Conservation (phyloP, 1,140 invertebrate species). For the Phymastichus coffea region DNA sequence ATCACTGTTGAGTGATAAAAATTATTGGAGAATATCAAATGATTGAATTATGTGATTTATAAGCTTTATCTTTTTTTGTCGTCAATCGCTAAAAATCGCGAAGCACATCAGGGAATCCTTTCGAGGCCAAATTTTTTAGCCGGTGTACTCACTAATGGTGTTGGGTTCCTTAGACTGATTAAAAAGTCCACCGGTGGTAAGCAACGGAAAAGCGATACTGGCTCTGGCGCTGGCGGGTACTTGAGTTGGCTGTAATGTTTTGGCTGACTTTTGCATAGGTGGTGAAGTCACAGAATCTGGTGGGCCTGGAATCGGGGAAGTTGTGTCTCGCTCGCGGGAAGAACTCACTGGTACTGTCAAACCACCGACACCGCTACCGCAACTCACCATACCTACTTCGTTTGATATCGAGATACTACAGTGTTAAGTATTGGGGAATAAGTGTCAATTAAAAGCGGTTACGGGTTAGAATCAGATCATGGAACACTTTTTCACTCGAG, state of each 20-base stretch:
- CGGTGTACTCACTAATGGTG: constrained; percentile 49
- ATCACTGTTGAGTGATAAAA: too few relatives aligned
- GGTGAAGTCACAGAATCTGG: constrained; percentile 51
- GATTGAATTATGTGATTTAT: too few relatives aligned
- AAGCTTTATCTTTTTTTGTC: too few relatives aligned
- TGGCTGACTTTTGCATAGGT: constrained; percentile 48
- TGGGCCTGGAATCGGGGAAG: constrained; percentile 45
- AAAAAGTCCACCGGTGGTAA: constrained; percentile 57
- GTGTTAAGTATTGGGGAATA: too few relatives aligned
- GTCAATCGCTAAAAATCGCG: too few relatives aligned
- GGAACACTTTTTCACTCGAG: too few relatives aligned
- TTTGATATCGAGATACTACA: constrained; percentile 21
- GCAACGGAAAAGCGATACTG: constrained; percentile 75
- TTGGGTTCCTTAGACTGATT: constrained; percentile 51
- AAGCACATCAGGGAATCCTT: too few relatives aligned
- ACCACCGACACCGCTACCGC: constrained; percentile 52
- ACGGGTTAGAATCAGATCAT: too few relatives aligned
- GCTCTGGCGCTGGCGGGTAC: constrained; percentile 70
- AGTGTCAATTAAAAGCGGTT: too few relatives aligned
- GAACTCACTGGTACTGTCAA: constrained; percentile 53
- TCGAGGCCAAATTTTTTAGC: too few relatives aligned
- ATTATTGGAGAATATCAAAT: too few relatives aligned
- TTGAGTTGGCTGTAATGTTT: constrained; percentile 63
- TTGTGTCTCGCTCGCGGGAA: constrained; percentile 47
- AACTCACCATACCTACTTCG: constrained; percentile 50